These are phyloP conservation scores for Gambusia yucatana DNA, from an alignment of 2,797 vertebrate species.

Conservation along the genomic window DNA sequence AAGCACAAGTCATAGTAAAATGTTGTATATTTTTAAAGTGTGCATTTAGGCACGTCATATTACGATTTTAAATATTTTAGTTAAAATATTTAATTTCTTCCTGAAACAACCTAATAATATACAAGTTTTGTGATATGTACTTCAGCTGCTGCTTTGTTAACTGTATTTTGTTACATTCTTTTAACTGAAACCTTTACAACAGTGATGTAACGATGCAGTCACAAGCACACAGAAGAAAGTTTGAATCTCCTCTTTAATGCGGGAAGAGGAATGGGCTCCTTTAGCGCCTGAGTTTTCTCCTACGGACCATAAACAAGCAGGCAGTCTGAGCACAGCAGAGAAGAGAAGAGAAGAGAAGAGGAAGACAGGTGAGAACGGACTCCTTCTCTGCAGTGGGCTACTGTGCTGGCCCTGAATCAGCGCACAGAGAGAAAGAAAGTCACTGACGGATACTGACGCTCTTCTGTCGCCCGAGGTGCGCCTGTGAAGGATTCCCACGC, in stretches of 20 bases:
- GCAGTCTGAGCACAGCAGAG: not conserved
- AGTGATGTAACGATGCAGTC: conserved; percentile 80
- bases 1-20: not conserved
- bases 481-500: conserved; percentile 36
- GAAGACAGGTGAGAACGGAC: conserved; percentile 62
- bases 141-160: not conserved
- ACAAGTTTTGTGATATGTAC: not conserved
- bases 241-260: conserved; percentile 52
- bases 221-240: conserved; percentile 48
- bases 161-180: conserved; percentile 24
- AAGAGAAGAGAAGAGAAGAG: not conserved
- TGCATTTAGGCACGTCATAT: not conserved
- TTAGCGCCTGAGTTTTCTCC: conserved; percentile 3
- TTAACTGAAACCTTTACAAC: conserved; percentile 20
- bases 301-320: conserved; percentile 10
- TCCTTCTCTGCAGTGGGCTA: conserved; percentile 62
- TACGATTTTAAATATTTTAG: not conserved
- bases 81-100: not conserved
- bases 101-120: not conserved
- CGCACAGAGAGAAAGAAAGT: conserved; percentile 34
- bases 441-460: conserved; percentile 35
- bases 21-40: not conserved
- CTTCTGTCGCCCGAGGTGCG: not conserved
- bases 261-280: conserved; percentile 9
- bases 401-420: conserved; percentile 55